Evolutionary conservation across 2,888 invertebrate genomes (phyloP), one percentile per base, ranked within the genome.

Genomic region (Cephus runcator): DNA sequence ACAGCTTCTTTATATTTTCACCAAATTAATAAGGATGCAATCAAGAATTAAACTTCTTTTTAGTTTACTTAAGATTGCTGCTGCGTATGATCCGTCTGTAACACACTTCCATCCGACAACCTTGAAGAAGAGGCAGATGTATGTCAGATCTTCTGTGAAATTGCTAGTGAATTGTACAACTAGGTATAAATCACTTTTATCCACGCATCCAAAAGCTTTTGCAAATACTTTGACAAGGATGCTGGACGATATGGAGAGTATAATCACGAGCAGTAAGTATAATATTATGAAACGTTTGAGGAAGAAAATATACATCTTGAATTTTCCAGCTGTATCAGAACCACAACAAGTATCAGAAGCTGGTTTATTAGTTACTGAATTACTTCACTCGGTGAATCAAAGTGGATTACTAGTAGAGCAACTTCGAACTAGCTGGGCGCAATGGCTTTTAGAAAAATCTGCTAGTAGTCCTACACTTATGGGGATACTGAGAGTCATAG

Each of bases 61-160:
- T 23, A 95, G 95, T 85, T 92, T 95, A 81, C 89, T 95, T 80
- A 94, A 94, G 90, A 90, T 93, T 69, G 94, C 94, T 30, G 94
- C 94, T 69, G 94, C 93, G 56, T 95, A 94, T 85, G 91, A 92
- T 82, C 90, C 90, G 84, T 90, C 88, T 36, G 86, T 88, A 23
- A 90, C 90, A 33, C 90, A 91, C 80, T 92, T 92, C 87, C 92
- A 93, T 80, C 91, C 92, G 30, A 92, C 92, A 36, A 92, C 93
- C 31, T 88, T 93, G 15, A 89, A 92, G 73, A 95, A 95, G 86
- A 92, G 95, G 76, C 93, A 93, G 85, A 92, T 94, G 86, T 95
- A 93, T 83, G 92, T 95, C 31, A 93, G 94, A 81, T 93, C 94
- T 73, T 92, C 93, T 75, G 92, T 94, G 0, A 94, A 94, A 88